Base-by-base conservation (phyloP, 2,797 vertebrate genomes). In the Paedocypris micromegethes region DNA sequence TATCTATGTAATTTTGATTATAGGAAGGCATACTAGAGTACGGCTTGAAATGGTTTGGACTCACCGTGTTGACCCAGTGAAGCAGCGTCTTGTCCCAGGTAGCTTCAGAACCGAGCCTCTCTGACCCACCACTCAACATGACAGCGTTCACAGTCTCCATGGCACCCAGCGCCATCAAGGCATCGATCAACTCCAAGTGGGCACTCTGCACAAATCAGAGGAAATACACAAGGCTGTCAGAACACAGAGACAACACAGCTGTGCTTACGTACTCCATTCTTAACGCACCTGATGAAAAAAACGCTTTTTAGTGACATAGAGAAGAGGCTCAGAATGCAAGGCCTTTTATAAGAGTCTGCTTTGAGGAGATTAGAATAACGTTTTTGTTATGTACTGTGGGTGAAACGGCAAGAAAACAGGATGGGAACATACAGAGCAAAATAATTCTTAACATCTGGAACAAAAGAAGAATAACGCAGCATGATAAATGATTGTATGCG, bases 171-270 rank as follows among this genome's bases (percentile, higher is more conserved):
- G 84, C 80, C 92, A 96, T 96, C 80, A 96, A 83, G 46, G 90
- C 88, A 55, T 96, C 93, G 0, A 95, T 94, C 82, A 94, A 77
- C 9, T 91, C 90, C 64, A 96, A 83, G 83, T 96, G 94, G 70
- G 92, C 90, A 72, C 86, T 90, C 94, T 96, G 84, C 39, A 78
- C 67, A 78, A 81, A 82, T 77, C 74, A 80, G 42, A 82, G 9
- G 37, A 66, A 43, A 74, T 57, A 77, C 72, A 53, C 72, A 37
- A 9, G 64, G 72, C 2, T 54, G 64, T 84, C 44, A 84, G 75
- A 48, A 38, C 49, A 57, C 40, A 4, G 56, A 68, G 68, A 47
- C 47, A 52, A 59, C 5, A 52, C 59, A 72, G 72, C 54, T 23
- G 23, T 56, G 57, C 70, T 73, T 71, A 63, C 47, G 39, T 70